These are phyloP conservation scores for Gambusia affinis DNA, from an alignment of 2,113 vertebrate species.

Conservation along the genomic window DNA sequence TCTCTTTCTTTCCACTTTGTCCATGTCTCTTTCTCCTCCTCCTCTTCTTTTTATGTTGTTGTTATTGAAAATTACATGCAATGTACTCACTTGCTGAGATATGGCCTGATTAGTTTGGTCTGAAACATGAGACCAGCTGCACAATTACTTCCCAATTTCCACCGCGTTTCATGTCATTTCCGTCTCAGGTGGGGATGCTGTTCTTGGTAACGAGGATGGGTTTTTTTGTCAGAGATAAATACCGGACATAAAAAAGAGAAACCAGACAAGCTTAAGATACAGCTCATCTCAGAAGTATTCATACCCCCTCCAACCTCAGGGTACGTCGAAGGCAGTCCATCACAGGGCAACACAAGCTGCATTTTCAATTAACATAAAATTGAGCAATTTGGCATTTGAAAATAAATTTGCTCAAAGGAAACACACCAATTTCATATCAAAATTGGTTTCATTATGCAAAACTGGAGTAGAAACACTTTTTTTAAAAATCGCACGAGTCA, in stretches of 20 bases:
- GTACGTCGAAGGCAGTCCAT: no score
- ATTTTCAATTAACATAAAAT: no score
- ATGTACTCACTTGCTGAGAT: conserved; percentile 19
- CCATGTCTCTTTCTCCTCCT: not conserved
- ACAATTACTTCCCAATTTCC: not conserved
- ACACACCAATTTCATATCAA: no score
- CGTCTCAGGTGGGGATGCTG: conserved; percentile 4
- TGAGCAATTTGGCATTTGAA: no score
- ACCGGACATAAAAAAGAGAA: not conserved
- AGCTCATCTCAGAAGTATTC: not conserved
- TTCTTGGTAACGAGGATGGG: not conserved
- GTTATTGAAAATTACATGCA: not conserved
- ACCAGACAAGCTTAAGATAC: not conserved
- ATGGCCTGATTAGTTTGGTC: conserved; percentile 10
- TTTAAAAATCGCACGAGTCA: no score
- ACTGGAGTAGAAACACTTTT: no score
- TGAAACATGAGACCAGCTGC: conserved; percentile 33
- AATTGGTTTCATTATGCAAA: no score
- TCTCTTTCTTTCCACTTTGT: not conserved
- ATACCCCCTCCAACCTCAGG: not conserved
- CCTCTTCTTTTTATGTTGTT: not conserved
- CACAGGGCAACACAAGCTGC: no score
- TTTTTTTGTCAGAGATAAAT: not conserved
- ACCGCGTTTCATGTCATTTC: conserved; percentile 12
- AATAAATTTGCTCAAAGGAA: no score